A percentile compares a stretch with the other conserved stretches of the same genome.
Conservation (phyloP, 2,113 vertebrate genomes). For the Pseudorhombus dupliciocellatus region DNA sequence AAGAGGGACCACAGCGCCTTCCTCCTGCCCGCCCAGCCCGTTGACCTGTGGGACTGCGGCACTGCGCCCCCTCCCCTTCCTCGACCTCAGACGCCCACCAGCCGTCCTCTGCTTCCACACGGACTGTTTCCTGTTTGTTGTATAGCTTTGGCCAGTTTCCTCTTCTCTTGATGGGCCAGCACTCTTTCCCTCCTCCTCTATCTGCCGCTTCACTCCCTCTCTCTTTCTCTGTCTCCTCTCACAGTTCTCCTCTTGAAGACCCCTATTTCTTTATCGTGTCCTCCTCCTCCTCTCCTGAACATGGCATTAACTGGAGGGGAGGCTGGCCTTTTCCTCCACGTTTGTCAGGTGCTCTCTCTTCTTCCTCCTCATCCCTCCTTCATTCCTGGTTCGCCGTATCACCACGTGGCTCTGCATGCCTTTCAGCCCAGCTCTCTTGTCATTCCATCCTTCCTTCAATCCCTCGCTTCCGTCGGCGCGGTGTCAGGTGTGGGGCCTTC, state of each 20-base stretch:
- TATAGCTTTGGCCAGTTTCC: conserved; percentile 73
- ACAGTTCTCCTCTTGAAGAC: conserved; percentile 13
- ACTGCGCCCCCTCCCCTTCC: conserved; percentile 27
- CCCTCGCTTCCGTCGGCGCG: conserved; percentile 30
- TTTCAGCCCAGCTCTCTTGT: conserved; percentile 48
- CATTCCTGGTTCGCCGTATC: conserved; percentile 59
- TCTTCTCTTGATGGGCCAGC: conserved; percentile 47
- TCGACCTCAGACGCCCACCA: conserved; percentile 19
- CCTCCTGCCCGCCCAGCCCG: conserved; percentile 43
- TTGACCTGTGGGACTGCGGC: conserved; percentile 58
- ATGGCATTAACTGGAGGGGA: conserved; percentile 73
- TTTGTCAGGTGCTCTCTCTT: conserved; percentile 73
- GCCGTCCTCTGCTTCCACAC: conserved; percentile 52
- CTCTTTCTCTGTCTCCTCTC: conserved; percentile 15
- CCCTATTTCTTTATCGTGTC: conserved; percentile 20
- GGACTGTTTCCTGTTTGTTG: conserved; percentile 73
- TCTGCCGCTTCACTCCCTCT: conserved; percentile 32
- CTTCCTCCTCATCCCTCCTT: conserved; percentile 3
- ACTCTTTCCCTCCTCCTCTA: conserved; percentile 37
- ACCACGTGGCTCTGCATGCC: conserved; percentile 58
- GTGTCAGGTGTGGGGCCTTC: conserved; percentile 73
- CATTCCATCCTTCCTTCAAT: conserved; percentile 50
- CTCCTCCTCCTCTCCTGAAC: conserved; percentile 64
- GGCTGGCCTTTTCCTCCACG: conserved; percentile 81
- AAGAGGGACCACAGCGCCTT: conserved; percentile 50